Evolutionary conservation across 2,113 vertebrate genomes (phyloP), one percentile per base, ranked within the genome.

Genomic region (Petromus typicus): DNA sequence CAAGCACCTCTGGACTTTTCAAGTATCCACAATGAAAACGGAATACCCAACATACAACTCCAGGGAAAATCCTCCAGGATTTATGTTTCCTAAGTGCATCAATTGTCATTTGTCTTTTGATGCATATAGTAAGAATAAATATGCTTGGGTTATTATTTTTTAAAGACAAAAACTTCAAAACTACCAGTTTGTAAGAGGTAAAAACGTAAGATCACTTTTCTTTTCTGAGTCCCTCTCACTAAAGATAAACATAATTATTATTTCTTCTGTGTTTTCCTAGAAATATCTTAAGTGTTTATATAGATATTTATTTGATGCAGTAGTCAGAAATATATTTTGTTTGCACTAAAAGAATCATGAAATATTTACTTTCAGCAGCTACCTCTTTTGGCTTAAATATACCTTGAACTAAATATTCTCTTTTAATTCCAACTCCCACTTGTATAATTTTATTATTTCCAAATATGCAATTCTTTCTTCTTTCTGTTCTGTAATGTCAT

Each of bases 361-460:
- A 82, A 11, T 92, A 94, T 78, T 94, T 71, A 57, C 27, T 73
- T 18, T n/a, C 57, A n/a, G 32, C 27, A 85, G 66, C 64, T 40
- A 87, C 20, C 22, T 94, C 51, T 83, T 96, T 94, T 73, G 81
- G 82, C 45, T 94, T 93, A 91, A 96, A 75, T 76, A 88, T 43
- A 85, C 63, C 25, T 59, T 92, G 45, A 79, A 81, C 59, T 59
- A 96, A 95, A 87, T 87, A 66, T 63, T 73, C 66, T 63, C 59
- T 93, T 92, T 82, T 93, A 91, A 93, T 85, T 90, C 27, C 59
- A 95, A 87, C 93, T 93, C 80, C 37, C 59, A 93, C 22, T 76
- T 83, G 37, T 75, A 59, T 94, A 25, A 94, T 54, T 81, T 81
- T 63, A 90, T 34, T 75, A 64, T 94, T 93, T 96, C 64, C 32